A percentile compares a stretch with the other conserved stretches of the same genome.
Evolutionary conservation across 2,888 invertebrate species (phyloP).

Genomic region (Ophion costatus): DNA sequence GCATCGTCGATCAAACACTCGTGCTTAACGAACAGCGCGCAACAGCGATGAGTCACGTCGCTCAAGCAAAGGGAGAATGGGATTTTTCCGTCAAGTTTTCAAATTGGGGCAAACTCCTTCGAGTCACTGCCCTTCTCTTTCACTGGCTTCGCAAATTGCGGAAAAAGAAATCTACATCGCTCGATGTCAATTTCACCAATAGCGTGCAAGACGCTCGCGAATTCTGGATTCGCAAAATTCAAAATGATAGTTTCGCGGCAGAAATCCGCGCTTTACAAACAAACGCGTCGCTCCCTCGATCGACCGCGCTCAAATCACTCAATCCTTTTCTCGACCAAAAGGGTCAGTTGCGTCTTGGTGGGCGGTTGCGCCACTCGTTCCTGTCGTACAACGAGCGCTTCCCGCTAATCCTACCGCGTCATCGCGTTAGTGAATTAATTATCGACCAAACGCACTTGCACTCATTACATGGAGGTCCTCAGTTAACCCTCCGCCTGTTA

Average conservation of each 20-base stretch:
- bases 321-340: conserved; percentile 49
- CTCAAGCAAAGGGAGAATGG: background rate
- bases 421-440: conserved; percentile 45
- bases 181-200: no score
- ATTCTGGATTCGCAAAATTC: background rate
- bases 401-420: conserved; percentile 46
- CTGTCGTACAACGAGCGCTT: conserved; percentile 3
- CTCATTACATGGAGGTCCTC: conserved; percentile 49
- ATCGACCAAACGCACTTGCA: conserved; percentile 48
- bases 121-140: no score
- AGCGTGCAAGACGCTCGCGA: background rate
- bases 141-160: no score
- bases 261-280: conserved; percentile 19
- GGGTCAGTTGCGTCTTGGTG: background rate
- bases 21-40: conserved; percentile 15
- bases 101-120: conserved; percentile 19
- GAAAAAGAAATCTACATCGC: no score
- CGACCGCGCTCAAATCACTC: conserved; percentile 30
- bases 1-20: background rate
- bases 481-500: conserved; percentile 32
- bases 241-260: background rate
- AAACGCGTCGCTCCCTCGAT: conserved; percentile 21
- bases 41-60: background rate
- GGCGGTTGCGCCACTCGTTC: conserved; percentile 1
- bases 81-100: conserved; percentile 21